phyloP scores from a whole-genome alignment of 2,888 invertebrate genomes.

The Agrotis segetum region DNA sequence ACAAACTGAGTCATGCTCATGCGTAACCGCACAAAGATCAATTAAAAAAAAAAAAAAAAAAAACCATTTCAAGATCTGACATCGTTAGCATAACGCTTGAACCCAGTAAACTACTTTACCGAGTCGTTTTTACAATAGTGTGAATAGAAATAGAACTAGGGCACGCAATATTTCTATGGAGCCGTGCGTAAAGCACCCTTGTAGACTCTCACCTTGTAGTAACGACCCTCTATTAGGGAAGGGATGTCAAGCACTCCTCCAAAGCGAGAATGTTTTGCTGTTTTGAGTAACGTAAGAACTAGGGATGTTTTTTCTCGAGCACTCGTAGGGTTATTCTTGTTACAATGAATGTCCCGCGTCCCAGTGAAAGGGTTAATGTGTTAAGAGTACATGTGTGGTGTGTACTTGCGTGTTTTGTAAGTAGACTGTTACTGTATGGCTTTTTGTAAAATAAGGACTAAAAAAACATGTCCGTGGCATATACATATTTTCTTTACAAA shows the following conservation, averaged over 20 bases:
- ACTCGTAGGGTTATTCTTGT: constrained; percentile 39
- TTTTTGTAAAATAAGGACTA: background rate
- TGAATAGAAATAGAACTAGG: constrained; percentile 77
- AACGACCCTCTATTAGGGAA: constrained; percentile 77
- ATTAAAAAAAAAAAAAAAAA: constrained; percentile 47
- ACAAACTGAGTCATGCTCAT: background rate
- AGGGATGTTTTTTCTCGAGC: constrained; percentile 58
- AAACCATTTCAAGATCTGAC: constrained; percentile 55
- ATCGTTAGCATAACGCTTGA: constrained; percentile 73
- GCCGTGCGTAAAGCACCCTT: constrained; percentile 74
- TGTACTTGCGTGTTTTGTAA: constrained; percentile 8
- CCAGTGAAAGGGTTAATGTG: constrained; percentile 14
- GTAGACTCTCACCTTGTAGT: constrained; percentile 70
- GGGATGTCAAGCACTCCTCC: constrained; percentile 69
- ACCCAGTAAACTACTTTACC: constrained; percentile 71
- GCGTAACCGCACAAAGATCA: constrained; percentile 20
- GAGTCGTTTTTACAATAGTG: constrained; percentile 70
- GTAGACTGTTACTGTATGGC: constrained; percentile 8
- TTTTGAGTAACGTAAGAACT: constrained; percentile 70
- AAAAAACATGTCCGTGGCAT: too few species aligned
- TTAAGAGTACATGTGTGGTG: constrained; percentile 2
- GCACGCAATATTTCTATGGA: constrained; percentile 79
- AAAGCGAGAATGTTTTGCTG: constrained; percentile 74
- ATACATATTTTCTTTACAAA: too few species aligned
- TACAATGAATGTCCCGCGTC: constrained; percentile 29